phyloP scores from a whole-genome alignment of 2,888 invertebrate genomes.

The Papilio elwesi region DNA sequence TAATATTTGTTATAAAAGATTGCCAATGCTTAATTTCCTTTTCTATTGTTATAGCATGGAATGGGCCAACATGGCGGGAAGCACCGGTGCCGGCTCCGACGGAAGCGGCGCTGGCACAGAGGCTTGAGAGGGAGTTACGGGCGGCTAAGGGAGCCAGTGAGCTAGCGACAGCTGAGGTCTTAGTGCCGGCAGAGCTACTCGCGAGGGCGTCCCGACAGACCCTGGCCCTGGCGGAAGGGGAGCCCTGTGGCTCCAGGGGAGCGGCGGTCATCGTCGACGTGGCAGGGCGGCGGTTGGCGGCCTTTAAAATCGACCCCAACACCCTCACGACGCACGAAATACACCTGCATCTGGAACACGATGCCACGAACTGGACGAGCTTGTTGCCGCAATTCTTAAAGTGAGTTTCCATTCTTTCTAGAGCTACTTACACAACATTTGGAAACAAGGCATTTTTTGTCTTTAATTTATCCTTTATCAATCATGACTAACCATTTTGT shows the following conservation, averaged over 20 bases:
- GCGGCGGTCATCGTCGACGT: conserved; percentile 94
- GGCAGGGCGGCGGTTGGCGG: conserved; percentile 90
- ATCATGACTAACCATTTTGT: conserved; percentile 42
- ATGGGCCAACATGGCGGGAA: conserved; percentile 77
- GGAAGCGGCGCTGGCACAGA: conserved; percentile 88
- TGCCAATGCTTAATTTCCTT: conserved; percentile 51
- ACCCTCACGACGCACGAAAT: conserved; percentile 96
- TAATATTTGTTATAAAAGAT: not conserved
- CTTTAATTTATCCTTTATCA: not conserved
- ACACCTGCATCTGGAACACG: conserved; percentile 93
- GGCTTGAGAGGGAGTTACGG: conserved; percentile 91
- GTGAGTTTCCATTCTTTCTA: conserved; percentile 83
- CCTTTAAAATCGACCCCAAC: conserved; percentile 93
- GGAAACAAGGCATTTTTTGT: conserved; percentile 28
- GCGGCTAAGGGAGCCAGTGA: conserved; percentile 91
- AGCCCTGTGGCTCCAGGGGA: conserved; percentile 95
- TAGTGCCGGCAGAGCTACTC: conserved; percentile 92
- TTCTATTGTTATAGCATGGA: conserved; percentile 75
- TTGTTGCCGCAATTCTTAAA: conserved; percentile 95
- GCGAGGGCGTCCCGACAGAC: conserved; percentile 91
- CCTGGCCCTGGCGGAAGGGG: conserved; percentile 92
- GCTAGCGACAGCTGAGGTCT: conserved; percentile 92
- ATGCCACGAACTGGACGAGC: conserved; percentile 93
- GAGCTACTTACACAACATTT: conserved; percentile 16
- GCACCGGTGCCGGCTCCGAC: conserved; percentile 82